Evolutionary conservation across 2,888 invertebrate species (phyloP).

Genomic region (Apoda limacodes): DNA sequence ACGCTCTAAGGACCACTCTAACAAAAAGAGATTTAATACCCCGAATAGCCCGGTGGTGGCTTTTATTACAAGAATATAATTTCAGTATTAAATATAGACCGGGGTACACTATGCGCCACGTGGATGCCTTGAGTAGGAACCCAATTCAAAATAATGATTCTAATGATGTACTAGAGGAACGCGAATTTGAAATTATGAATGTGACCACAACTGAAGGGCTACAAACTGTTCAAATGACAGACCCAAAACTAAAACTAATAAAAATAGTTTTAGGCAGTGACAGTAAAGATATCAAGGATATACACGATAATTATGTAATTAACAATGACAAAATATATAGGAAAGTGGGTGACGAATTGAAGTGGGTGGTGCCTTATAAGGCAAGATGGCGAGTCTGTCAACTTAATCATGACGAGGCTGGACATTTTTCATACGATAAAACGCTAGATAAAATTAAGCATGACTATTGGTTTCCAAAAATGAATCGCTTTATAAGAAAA

Average conservation of each 20-base stretch:
- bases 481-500: too few species aligned
- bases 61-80: constrained; percentile 2
- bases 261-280: background rate
- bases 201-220: background rate
- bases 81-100: constrained; percentile 3
- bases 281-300: background rate
- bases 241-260: background rate
- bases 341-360: too few species aligned
- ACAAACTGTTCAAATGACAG: constrained; percentile 1
- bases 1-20: constrained; percentile 23
- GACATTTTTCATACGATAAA: too few species aligned
- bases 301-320: background rate
- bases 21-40: constrained; percentile 24
- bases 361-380: too few species aligned
- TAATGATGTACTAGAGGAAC: background rate
- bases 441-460: too few species aligned
- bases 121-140: constrained; percentile 23
- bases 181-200: background rate
- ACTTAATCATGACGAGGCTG: too few species aligned
- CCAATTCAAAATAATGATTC: too few species aligned
- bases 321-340: too few species aligned
- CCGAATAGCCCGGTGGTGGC: constrained; percentile 22
- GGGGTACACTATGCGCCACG: constrained; percentile 3
- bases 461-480: too few species aligned
- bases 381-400: too few species aligned